These are phyloP conservation scores for Myoxocephalus aenaeus DNA, from an alignment of 2,797 vertebrate species.

Conservation along the genomic window DNA sequence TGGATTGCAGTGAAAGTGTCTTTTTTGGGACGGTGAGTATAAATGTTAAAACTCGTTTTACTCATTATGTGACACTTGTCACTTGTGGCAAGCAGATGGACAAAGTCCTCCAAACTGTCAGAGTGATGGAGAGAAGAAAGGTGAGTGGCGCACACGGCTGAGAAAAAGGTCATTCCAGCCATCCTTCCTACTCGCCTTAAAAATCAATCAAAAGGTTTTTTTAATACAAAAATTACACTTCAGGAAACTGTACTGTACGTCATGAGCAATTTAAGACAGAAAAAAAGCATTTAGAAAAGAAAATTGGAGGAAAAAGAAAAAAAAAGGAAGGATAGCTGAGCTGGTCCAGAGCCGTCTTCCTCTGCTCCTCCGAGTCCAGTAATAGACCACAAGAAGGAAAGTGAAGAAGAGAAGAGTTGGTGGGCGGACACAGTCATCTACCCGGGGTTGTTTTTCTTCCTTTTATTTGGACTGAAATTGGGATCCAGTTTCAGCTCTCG, in stretches of 20 bases:
- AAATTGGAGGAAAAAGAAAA: conserved; percentile 4
- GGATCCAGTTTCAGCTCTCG: conserved; percentile 96
- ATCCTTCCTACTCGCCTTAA: conserved; percentile 44
- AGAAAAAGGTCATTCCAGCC: conserved; percentile 61
- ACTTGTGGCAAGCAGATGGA: conserved; percentile 46
- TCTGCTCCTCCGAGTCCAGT: conserved; percentile 72
- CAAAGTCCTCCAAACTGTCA: conserved; percentile 51
- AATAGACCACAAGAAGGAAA: conserved; percentile 79
- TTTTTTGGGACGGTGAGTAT: conserved; percentile 19
- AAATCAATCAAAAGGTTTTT: conserved; percentile 55
- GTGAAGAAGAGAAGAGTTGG: conserved; percentile 71
- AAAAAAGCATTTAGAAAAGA: conserved; percentile 77
- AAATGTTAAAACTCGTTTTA: conserved; percentile 47
- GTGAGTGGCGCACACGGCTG: conserved; percentile 44
- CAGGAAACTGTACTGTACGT: conserved; percentile 80
- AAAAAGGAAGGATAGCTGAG: conserved; percentile 42
- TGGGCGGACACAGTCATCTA: conserved; percentile 84
- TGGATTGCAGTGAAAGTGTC: conserved; percentile 22
- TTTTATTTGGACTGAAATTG: conserved; percentile 96
- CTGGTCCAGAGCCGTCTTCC: conserved; percentile 59
- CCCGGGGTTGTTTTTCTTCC: conserved; percentile 96
- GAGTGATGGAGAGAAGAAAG: conserved; percentile 51
- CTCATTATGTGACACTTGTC: conserved; percentile 56
- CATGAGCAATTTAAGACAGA: conserved; percentile 81
- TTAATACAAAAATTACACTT: conserved; percentile 77